Percentiles rank a stretch among this genome's conserved stretches.
These are phyloP conservation scores for Epistrophella euchroma DNA, from an alignment of 2,888 invertebrate species.

Conservation along the genomic window DNA sequence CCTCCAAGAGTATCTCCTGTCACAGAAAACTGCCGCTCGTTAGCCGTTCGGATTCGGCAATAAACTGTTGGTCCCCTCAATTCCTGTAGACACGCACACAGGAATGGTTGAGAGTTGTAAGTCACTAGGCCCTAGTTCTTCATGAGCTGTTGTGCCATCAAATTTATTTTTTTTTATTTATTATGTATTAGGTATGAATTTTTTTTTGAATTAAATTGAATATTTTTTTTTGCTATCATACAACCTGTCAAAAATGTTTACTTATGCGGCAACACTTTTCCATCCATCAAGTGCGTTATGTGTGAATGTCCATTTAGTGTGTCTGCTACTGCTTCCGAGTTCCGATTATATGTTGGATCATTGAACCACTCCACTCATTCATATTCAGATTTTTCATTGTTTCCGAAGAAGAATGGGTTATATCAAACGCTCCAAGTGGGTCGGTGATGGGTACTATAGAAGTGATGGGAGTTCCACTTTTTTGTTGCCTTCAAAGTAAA, in stretches of 20 bases:
- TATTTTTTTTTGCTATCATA: too few species aligned
- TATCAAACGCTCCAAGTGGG: neutral
- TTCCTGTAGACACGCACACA: too few species aligned
- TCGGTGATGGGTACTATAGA: neutral
- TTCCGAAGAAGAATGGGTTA: constrained; percentile 14
- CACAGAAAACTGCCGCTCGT: too few species aligned
- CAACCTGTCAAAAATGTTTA: neutral
- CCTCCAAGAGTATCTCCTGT: too few species aligned
- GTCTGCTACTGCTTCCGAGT: neutral
- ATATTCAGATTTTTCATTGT: constrained; percentile 46
- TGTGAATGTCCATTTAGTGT: constrained; percentile 23
- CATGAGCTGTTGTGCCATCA: too few species aligned
- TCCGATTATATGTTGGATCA: constrained; percentile 16
- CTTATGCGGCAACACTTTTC: neutral
- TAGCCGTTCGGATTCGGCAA: too few species aligned
- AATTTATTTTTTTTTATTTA: too few species aligned
- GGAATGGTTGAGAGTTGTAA: too few species aligned
- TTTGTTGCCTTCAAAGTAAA: constrained; percentile 42
- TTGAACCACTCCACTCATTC: constrained; percentile 28
- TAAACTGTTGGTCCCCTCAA: too few species aligned
- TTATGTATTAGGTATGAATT: too few species aligned
- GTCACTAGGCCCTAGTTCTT: too few species aligned
- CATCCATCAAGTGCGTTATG: constrained; percentile 18
- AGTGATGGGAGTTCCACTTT: neutral
- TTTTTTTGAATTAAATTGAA: too few species aligned